These are phyloP conservation scores for Drosophila sulfurigaster DNA, from an alignment of 1,140 invertebrate species.

Conservation along the genomic window DNA sequence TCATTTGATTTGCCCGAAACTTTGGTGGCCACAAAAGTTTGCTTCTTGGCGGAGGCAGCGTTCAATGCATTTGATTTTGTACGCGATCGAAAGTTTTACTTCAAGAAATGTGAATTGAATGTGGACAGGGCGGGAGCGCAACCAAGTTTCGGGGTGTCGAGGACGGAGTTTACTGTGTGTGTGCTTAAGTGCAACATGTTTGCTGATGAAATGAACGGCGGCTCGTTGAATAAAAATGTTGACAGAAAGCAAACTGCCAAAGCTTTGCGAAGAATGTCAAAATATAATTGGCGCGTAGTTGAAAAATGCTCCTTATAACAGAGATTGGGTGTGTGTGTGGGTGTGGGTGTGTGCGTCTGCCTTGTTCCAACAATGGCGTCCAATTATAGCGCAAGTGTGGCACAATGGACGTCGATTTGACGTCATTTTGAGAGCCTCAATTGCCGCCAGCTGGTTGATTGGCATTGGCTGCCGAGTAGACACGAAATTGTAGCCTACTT, in stretches of 20 bases:
- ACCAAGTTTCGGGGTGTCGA: not conserved
- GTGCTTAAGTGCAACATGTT: conserved; percentile 75
- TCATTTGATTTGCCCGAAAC: conserved; percentile 79
- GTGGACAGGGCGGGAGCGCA: conserved; percentile 8
- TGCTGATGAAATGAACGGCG: conserved; percentile 60
- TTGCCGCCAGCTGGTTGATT: conserved; percentile 52
- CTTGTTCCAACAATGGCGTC: conserved; percentile 67
- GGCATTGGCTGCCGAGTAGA: conserved; percentile 13
- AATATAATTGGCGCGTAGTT: conserved; percentile 69
- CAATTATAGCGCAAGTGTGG: conserved; percentile 66
- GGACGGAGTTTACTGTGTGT: conserved; percentile 21
- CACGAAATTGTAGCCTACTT: conserved; percentile 43
- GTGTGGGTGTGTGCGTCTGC: conserved; percentile 17
- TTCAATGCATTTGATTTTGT: conserved; percentile 82
- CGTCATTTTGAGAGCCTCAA: conserved; percentile 42
- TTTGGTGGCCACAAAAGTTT: conserved; percentile 82
- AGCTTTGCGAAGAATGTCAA: conserved; percentile 67
- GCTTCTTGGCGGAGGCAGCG: conserved; percentile 53
- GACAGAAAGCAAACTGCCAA: conserved; percentile 78
- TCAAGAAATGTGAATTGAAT: conserved; percentile 45
- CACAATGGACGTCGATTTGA: conserved; percentile 63
- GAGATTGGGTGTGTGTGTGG: conserved; percentile 14
- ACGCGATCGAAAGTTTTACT: conserved; percentile 57
- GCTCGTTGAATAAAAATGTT: conserved; percentile 71
- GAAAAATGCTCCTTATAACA: conserved; percentile 26